Evolutionary conservation across 1,140 invertebrate species (phyloP).

Genomic region (Ctenoplectra terminalis): DNA sequence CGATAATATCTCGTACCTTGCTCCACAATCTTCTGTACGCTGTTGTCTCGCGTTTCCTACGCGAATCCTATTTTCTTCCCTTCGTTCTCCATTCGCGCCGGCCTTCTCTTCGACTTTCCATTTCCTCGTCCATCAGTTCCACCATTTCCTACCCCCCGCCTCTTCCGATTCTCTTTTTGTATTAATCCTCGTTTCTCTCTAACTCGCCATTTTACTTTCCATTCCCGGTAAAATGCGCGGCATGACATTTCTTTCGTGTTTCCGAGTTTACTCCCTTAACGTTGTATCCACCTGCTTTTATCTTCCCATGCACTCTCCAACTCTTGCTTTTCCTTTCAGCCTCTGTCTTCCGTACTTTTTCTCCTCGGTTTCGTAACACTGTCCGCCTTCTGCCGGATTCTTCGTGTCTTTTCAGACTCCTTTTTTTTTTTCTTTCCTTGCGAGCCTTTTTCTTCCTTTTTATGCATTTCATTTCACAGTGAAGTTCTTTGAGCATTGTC

Average conservation of each 20-base stretch:
- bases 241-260: conserved; percentile 30
- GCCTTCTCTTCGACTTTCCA: conserved; percentile 21
- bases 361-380: not conserved
- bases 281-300: conserved; percentile 26
- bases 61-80: conserved; percentile 21
- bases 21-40: conserved; percentile 11
- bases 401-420: not conserved
- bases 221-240: conserved; percentile 13
- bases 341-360: not conserved
- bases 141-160: too few relatives aligned
- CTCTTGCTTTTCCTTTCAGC: conserved; percentile 8
- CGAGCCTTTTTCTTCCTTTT: not conserved
- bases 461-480: not conserved
- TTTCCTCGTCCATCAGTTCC: conserved; percentile 20
- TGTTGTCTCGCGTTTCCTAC: conserved; percentile 11
- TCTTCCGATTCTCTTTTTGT: not conserved
- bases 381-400: not conserved
- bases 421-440: not conserved
- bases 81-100: not conserved
- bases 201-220: conserved; percentile 36
- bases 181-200: conserved; percentile 37
- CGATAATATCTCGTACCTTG: conserved; percentile 38
- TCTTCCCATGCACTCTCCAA: conserved; percentile 17
- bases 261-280: conserved; percentile 32
- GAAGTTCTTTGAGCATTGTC: not conserved